Evolutionary conservation across 2,113 vertebrate genomes (phyloP).

Genomic region (Callithrix jacchus): DNA sequence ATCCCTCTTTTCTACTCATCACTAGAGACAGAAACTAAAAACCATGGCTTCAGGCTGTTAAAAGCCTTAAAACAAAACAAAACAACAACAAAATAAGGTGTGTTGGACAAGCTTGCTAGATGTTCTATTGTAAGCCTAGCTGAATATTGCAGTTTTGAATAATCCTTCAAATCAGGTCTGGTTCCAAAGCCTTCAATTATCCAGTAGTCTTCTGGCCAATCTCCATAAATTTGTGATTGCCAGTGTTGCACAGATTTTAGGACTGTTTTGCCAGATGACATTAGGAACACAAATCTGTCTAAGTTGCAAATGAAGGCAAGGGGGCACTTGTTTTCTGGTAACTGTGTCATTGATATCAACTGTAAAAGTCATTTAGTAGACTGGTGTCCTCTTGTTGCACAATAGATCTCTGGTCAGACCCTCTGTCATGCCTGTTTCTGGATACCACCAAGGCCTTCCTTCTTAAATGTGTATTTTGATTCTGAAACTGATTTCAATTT

Average conservation of each 20-base stretch:
- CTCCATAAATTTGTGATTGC: not conserved
- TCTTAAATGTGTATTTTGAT: not conserved
- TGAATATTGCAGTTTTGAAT: not conserved
- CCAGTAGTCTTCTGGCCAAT: not conserved
- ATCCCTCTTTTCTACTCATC: too few relatives aligned
- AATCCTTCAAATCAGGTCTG: slow-evolving; percentile 21
- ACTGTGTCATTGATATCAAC: not conserved
- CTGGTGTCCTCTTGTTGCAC: accelerated
- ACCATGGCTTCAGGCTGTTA: too few relatives aligned
- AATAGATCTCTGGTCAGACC: not conserved
- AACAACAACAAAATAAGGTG: too few relatives aligned
- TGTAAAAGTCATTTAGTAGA: not conserved
- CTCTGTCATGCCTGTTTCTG: not conserved
- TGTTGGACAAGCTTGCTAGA: not conserved
- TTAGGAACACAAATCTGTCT: not conserved
- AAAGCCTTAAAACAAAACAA: too few relatives aligned
- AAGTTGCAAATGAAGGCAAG: not conserved
- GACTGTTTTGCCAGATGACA: not conserved
- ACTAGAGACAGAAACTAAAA: too few relatives aligned
- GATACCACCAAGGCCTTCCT: not conserved
- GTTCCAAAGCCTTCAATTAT: not conserved
- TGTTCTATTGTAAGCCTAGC: not conserved
- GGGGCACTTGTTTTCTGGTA: not conserved
- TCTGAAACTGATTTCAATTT: slow-evolving; percentile 39
- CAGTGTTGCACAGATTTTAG: not conserved